Evolutionary conservation across 2,888 invertebrate species (phyloP).

Genomic region (Seira sanloemensis): DNA sequence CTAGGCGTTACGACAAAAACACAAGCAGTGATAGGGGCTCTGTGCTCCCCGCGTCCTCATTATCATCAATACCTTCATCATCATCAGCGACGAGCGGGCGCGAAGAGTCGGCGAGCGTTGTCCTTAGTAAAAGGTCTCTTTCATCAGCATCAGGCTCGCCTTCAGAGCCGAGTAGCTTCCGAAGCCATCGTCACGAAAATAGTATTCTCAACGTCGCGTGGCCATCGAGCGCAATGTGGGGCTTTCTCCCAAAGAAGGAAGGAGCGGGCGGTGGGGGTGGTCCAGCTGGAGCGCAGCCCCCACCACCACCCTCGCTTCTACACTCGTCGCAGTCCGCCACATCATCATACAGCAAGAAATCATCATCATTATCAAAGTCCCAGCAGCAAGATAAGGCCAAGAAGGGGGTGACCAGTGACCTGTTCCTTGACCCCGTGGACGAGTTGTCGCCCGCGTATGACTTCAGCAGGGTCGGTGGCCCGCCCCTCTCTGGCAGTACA

Average conservation of each 20-base stretch:
- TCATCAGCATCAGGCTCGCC: slow-evolving; percentile 39
- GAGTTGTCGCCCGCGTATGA: slow-evolving; percentile 27
- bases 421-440: slow-evolving; percentile 62
- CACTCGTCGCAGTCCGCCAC: slow-evolving; percentile 25
- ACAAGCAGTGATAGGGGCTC: slow-evolving; percentile 24
- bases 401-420: slow-evolving; percentile 60
- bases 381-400: slow-evolving; percentile 4
- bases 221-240: slow-evolving; percentile 66
- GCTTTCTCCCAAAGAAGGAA: slow-evolving; percentile 64
- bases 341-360: slow-evolving; percentile 51
- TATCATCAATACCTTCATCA: slow-evolving; percentile 34
- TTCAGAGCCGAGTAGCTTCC: slow-evolving; percentile 46
- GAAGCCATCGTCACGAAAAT: slow-evolving; percentile 64
- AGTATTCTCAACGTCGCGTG: slow-evolving; percentile 62
- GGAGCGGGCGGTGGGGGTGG: slow-evolving; percentile 34
- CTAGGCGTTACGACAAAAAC: slow-evolving; percentile 22
- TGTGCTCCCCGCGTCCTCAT: slow-evolving; percentile 28
- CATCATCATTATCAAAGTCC: slow-evolving; percentile 46
- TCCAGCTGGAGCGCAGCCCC: slow-evolving; percentile 10
- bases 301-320: slow-evolving; percentile 31
- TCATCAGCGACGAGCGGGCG: slow-evolving; percentile 9
- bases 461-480: slow-evolving; percentile 42
- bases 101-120: neutral
- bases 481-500: too few species aligned
- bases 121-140: slow-evolving; percentile 62